phyloP scores from a whole-genome alignment of 2,113 vertebrate species.

The Sprattus sprattus region DNA sequence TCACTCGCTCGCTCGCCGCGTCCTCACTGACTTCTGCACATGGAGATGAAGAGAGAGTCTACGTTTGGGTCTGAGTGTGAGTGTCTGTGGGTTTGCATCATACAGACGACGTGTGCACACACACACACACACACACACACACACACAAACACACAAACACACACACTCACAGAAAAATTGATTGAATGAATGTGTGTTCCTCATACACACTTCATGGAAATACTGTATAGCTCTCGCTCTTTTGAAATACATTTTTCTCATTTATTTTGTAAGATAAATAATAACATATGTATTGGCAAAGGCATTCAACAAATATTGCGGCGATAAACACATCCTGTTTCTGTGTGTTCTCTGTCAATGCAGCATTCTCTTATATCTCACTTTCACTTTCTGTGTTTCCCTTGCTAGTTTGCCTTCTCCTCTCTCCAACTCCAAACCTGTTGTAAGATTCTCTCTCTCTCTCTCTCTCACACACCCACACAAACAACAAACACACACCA shows the following conservation, averaged over 20 bases:
- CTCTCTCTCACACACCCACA: not conserved
- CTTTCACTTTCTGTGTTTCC: too few relatives aligned
- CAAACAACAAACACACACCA: too few relatives aligned
- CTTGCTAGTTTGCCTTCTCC: not conserved
- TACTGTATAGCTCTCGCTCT: not conserved
- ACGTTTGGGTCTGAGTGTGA: too few relatives aligned
- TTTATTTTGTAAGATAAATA: too few relatives aligned
- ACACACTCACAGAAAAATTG: not conserved
- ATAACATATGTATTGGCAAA: too few relatives aligned
- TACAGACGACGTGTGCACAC: not conserved
- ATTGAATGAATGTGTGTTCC: not conserved
- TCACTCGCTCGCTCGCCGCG: not conserved
- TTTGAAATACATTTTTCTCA: not conserved
- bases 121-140: not conserved
- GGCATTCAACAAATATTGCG: not conserved
- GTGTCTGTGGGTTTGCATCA: not conserved
- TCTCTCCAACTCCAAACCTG: slow-evolving; percentile 32
- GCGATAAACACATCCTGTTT: not conserved
- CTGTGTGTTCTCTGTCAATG: too few relatives aligned
- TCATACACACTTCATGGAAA: not conserved
- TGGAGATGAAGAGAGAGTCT: not conserved
- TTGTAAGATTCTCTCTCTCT: not conserved
- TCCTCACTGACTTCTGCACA: not conserved
- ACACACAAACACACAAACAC: not conserved
- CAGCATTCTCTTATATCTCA: not conserved